Evolutionary conservation across 2,888 invertebrate species (phyloP).

Genomic region (Eledona agricola): DNA sequence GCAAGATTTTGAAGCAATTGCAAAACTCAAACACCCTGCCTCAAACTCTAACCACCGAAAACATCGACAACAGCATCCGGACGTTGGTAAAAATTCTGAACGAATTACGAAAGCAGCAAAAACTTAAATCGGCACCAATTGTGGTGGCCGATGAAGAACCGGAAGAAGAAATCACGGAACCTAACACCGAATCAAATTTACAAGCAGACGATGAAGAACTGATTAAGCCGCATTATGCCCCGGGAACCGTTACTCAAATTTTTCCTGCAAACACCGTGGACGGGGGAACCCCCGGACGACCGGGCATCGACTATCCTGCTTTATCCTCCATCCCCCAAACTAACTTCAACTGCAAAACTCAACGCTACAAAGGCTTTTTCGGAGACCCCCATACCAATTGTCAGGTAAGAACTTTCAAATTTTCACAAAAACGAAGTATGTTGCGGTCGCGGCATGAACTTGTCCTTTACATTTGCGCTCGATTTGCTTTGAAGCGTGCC

Average conservation of each 20-base stretch:
- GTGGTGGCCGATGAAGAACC: slow-evolving; percentile 56
- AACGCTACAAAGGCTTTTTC: slow-evolving; percentile 89
- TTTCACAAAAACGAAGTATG: not conserved
- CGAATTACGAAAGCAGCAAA: slow-evolving; percentile 69
- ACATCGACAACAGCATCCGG: slow-evolving; percentile 80
- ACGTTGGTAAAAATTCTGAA: slow-evolving; percentile 79
- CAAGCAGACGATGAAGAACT: slow-evolving; percentile 45
- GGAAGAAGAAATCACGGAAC: slow-evolving; percentile 54
- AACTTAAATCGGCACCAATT: slow-evolving; percentile 54
- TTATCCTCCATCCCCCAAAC: slow-evolving; percentile 79
- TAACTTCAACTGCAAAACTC: slow-evolving; percentile 81
- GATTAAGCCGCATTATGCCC: slow-evolving; percentile 50
- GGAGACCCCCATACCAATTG: slow-evolving; percentile 88
- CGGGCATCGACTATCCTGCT: slow-evolving; percentile 84
- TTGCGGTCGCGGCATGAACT: too few species aligned
- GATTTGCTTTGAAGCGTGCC: too few species aligned
- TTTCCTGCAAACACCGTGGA: slow-evolving; percentile 64
- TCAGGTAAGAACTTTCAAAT: slow-evolving; percentile 67
- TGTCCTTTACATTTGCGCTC: too few species aligned
- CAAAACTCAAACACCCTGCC: slow-evolving; percentile 81
- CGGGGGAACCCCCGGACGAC: slow-evolving; percentile 72
- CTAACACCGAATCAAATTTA: slow-evolving; percentile 37
- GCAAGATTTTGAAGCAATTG: slow-evolving; percentile 74
- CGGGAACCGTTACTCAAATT: slow-evolving; percentile 49
- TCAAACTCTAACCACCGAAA: slow-evolving; percentile 77